These are phyloP conservation scores for Papilio protenor DNA, from an alignment of 2,888 invertebrate genomes.

Conservation along the genomic window DNA sequence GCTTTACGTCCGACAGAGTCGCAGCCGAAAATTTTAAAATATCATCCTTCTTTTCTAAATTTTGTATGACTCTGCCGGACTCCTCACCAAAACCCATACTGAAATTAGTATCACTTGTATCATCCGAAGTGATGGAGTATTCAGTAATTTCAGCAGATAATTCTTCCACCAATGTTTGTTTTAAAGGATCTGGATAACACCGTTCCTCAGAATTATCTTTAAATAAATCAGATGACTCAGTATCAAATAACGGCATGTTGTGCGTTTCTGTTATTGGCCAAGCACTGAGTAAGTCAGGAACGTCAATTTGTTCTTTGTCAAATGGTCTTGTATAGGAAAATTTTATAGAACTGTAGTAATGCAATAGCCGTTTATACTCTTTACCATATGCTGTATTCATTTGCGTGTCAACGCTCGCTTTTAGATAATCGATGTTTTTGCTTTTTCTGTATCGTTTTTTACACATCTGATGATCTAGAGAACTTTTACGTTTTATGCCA, in stretches of 20 bases:
- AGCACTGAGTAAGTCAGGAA: constrained; percentile 56
- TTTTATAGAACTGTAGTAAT: constrained; percentile 70
- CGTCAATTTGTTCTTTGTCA: constrained; percentile 70
- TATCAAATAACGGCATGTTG: constrained; percentile 43
- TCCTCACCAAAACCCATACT: constrained; percentile 84
- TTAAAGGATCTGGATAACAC: constrained; percentile 55
- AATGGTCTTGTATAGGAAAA: constrained; percentile 73
- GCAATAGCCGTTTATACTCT: constrained; percentile 66
- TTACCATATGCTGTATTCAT: constrained; percentile 60
- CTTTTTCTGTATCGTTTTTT: constrained; percentile 70
- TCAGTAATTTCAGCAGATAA: constrained; percentile 59
- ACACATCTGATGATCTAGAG: constrained; percentile 55
- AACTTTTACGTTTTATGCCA: constrained; percentile 67
- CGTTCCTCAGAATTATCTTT: constrained; percentile 51
- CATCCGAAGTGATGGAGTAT: constrained; percentile 52
- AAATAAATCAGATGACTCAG: constrained; percentile 57
- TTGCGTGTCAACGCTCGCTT: constrained; percentile 55
- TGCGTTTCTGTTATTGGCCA: constrained; percentile 65
- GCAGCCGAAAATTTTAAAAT: constrained; percentile 80
- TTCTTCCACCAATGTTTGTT: constrained; percentile 70
- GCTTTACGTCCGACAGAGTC: constrained; percentile 85
- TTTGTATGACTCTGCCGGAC: constrained; percentile 84
- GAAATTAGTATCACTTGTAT: constrained; percentile 72
- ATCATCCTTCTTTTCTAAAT: constrained; percentile 70
- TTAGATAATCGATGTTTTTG: constrained; percentile 73